Evolutionary conservation across 1,140 invertebrate genomes (phyloP).

Genomic region (Drosophila athabasca): DNA sequence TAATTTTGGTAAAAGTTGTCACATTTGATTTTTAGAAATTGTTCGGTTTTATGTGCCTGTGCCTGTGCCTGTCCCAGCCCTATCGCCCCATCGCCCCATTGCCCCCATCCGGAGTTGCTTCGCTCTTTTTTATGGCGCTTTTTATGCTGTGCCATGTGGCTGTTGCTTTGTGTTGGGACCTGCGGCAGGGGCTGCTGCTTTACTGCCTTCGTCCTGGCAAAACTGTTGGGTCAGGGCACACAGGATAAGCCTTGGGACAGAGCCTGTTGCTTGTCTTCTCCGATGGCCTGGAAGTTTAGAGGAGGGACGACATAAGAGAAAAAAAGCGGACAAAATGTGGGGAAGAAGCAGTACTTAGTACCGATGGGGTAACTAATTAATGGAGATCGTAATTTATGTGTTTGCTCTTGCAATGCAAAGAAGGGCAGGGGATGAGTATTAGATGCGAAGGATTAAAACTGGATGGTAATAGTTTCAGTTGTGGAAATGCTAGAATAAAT

Average conservation of each 20-base stretch:
- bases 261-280: constrained; percentile 28
- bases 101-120: constrained; percentile 21
- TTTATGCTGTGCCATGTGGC: constrained; percentile 63
- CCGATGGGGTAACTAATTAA: constrained; percentile 24
- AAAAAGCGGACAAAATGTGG: constrained; percentile 13
- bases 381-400: constrained; percentile 27
- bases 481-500: no score
- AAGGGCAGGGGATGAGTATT: constrained; percentile 3
- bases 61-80: constrained; percentile 8
- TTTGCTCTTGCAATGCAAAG: constrained; percentile 14
- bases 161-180: constrained; percentile 58
- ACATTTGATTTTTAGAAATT: constrained; percentile 81
- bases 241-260: neutral
- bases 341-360: constrained; percentile 1
- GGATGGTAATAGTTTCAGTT: no score
- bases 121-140: constrained; percentile 59
- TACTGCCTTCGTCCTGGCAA: constrained; percentile 29
- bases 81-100: no score
- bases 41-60: constrained; percentile 73
- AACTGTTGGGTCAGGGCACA: neutral
- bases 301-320: constrained; percentile 1
- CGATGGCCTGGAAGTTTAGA: neutral
- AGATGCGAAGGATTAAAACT: neutral
- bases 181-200: constrained; percentile 36
- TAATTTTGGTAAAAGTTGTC: constrained; percentile 82